Conservation (phyloP, 1,140 invertebrate species). For the Bombus balteatus region DNA sequence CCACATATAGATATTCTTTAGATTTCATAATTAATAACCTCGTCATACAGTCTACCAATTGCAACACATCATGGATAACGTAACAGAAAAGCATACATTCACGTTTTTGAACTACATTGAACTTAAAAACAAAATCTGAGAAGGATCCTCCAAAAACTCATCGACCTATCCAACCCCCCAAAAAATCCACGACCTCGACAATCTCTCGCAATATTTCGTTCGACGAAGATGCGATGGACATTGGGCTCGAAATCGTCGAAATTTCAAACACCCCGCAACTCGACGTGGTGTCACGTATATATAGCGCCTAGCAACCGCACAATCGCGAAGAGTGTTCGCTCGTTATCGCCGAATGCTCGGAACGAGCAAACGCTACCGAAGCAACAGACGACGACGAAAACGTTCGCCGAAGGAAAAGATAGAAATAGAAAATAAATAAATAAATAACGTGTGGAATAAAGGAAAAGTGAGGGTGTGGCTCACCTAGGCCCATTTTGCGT, state of each 20-base stretch:
- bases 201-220: neutral
- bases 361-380: too few relatives aligned
- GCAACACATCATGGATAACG: too few relatives aligned
- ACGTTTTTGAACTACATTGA: too few relatives aligned
- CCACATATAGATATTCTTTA: too few relatives aligned
- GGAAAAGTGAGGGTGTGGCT: constrained; percentile 65
- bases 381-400: too few relatives aligned
- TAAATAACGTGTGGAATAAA: constrained; percentile 6
- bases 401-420: neutral
- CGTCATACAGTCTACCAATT: too few relatives aligned
- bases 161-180: too few relatives aligned
- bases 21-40: too few relatives aligned
- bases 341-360: neutral
- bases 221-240: too few relatives aligned
- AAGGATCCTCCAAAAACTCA: too few relatives aligned
- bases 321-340: neutral
- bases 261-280: neutral
- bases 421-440: neutral
- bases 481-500: constrained; percentile 84
- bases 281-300: neutral
- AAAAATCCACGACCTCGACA: neutral
- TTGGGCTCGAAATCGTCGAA: neutral
- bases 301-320: constrained; percentile 21
- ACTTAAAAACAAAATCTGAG: too few relatives aligned
- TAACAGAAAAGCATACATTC: too few relatives aligned